Base-by-base conservation (phyloP, 2,113 vertebrate species). In the Collichthys lucidus region DNA sequence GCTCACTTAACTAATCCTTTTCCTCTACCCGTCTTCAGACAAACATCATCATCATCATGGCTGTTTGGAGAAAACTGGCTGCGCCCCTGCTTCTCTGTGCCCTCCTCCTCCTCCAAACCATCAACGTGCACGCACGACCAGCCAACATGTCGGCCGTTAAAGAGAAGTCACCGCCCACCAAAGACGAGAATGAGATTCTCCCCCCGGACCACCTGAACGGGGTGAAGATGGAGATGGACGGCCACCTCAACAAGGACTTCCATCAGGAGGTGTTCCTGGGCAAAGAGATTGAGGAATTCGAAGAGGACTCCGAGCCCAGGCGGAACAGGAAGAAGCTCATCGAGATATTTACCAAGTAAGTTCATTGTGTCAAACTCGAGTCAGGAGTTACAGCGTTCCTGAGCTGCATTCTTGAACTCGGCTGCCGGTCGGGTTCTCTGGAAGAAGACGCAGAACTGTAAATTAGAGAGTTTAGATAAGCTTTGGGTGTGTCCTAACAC, bases 181-280 rank as follows among this genome's bases (percentile, higher is more conserved):
- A 95, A 61, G 97, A 98, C 0, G 97, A 98, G 22, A 97, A 96
- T 0, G 98, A 99, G 92, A 96, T 99, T 57, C 87, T 98, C 52
- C 98, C 98, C 7, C 97, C 96, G 0, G 97, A 98, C 72, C 98
- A 99, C 91, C 91, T 99, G 86, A 98, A 98, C 0, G 98, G 97
- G 0, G 86, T 99, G 65, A 98, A 98, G 74, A 87, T 99, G 94
- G 98, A 99, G 91, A 95, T 96, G 96, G 98, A 99, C 0, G 98
- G 98, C 0, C 97, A 98, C 52, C 96, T 99, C 2, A 99, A 99
- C 90, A 97, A 95, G 80, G 98, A 97, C 40, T 99, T 99, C 80
- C 98, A 98, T 53, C 97, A 99, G 80, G 98, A 99, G 76, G 97
- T 99, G 50, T 99, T 99, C 81, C 94, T 99, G 55, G 98, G 98